A percentile compares a stretch with the other conserved stretches of the same genome.
phyloP scores from a whole-genome alignment of 2,113 vertebrate species.

The Penelope pileata region DNA sequence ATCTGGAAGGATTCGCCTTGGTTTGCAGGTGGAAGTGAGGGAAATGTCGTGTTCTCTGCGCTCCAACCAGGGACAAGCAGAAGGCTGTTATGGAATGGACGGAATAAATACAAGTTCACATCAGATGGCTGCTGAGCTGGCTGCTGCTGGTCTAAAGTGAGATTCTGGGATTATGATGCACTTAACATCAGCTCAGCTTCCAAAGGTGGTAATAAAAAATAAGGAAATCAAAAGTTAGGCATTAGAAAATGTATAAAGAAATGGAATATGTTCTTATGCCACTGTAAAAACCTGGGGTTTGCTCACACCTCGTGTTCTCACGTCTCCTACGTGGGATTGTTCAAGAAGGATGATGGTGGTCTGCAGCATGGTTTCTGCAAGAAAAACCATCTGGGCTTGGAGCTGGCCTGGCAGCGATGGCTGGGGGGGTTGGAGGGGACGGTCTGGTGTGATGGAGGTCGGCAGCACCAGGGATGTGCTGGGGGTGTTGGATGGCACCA shows the following conservation, averaged over 20 bases:
- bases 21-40: neutral
- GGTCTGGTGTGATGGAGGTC: neutral
- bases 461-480: neutral
- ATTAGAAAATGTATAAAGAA: neutral
- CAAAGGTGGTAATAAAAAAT: neutral
- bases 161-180: neutral
- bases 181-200: neutral
- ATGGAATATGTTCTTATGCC: too few relatives aligned
- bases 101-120: too few relatives aligned
- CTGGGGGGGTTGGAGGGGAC: neutral
- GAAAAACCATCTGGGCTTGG: neutral
- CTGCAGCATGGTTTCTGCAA: neutral
- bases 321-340: neutral
- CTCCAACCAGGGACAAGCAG: neutral
- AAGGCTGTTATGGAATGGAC: neutral
- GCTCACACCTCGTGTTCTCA: neutral
- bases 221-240: neutral
- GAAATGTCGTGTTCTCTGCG: neutral
- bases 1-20: neutral
- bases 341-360: fast-evolving
- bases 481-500: neutral
- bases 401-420: neutral
- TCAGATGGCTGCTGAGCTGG: neutral
- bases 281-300: neutral
- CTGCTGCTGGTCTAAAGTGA: neutral